These are phyloP conservation scores for Pangasianodon hypophthalmus DNA, from an alignment of 2,113 vertebrate genomes.

Conservation along the genomic window DNA sequence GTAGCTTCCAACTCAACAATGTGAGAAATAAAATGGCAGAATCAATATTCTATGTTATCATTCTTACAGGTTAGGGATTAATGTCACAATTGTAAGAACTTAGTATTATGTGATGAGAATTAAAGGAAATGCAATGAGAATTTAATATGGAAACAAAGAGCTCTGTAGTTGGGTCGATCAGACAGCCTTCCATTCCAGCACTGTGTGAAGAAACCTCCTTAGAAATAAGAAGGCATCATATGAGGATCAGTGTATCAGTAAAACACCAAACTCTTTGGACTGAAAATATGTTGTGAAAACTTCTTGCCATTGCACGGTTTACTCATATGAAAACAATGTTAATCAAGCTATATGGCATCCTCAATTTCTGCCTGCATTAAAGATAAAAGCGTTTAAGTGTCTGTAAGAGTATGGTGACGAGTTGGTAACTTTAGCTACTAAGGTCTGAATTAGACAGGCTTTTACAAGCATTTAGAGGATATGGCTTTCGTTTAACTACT, in stretches of 20 bases:
- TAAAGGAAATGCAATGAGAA: not conserved
- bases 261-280: not conserved
- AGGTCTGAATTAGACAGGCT: conserved; percentile 21
- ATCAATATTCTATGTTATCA: not conserved
- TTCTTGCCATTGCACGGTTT: not conserved
- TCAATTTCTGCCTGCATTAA: conserved; percentile 34
- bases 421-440: conserved; percentile 32
- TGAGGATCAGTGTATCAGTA: not conserved
- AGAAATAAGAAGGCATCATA: not conserved
- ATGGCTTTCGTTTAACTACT: conserved; percentile 30
- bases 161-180: not conserved
- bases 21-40: not conserved
- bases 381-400: conserved; percentile 22
- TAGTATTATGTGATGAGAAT: not conserved
- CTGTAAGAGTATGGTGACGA: not conserved
- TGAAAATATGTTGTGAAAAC: not conserved
- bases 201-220: not conserved
- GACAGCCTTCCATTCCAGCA: not conserved
- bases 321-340: conserved; percentile 22
- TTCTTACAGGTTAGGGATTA: not conserved
- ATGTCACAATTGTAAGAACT: not conserved
- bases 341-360: not conserved
- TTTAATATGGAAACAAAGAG: not conserved
- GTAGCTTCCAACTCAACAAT: not conserved
- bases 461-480: conserved; percentile 19